Evolutionary conservation across 2,113 vertebrate species (phyloP).

Genomic region (Chiloscyllium plagiosum): DNA sequence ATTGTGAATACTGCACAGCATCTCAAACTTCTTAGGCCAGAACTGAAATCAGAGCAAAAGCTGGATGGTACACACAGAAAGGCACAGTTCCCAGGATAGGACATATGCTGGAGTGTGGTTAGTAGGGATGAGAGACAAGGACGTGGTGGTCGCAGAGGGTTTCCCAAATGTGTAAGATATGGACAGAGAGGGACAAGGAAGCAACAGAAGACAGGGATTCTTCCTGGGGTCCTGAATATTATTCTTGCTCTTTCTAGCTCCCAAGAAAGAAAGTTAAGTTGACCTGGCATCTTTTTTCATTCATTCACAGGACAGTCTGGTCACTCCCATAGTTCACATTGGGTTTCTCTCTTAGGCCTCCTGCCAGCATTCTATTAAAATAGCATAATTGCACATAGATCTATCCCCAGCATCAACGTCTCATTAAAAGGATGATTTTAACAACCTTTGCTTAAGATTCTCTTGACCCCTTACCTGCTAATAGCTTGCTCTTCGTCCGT

Average conservation of each 20-base stretch:
- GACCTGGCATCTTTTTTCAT: background rate
- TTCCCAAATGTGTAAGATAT: background rate
- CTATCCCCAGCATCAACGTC: background rate
- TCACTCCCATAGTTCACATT: background rate
- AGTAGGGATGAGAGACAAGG: background rate
- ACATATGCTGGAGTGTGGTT: background rate
- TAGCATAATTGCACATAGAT: background rate
- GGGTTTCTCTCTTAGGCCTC: background rate
- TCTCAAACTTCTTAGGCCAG: background rate
- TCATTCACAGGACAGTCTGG: background rate
- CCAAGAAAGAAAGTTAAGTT: background rate
- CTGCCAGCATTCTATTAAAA: background rate
- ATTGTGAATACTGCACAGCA: background rate
- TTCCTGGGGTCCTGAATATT: background rate
- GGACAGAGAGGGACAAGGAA: background rate
- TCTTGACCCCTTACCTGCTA: conserved; percentile 74
- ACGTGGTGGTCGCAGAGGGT: background rate
- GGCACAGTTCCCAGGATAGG: background rate
- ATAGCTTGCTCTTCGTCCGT: conserved; percentile 98
- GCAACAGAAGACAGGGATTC: background rate
- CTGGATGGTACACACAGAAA: background rate
- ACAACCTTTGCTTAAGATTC: background rate
- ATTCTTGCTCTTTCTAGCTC: background rate
- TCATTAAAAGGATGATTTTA: background rate
- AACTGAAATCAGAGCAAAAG: background rate